A percentile compares a stretch with the other conserved stretches of the same genome.
phyloP scores from a whole-genome alignment of 2,888 invertebrate species.

The Drosophila acutilabella region DNA sequence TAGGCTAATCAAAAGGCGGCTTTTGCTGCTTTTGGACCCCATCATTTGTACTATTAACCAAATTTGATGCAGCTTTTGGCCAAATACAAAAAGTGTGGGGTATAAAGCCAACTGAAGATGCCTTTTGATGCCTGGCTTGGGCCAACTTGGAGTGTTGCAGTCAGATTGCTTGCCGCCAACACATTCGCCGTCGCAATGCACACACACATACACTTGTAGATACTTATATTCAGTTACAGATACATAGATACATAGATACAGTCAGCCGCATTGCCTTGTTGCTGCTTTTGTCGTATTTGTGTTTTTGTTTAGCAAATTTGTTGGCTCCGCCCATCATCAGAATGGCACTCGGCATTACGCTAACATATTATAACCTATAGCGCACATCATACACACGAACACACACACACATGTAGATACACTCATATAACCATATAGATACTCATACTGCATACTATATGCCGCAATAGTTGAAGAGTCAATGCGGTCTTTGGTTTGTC shows the following conservation, averaged over 20 bases:
- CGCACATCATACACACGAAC: conserved; percentile 44
- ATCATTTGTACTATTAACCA: conserved; percentile 66
- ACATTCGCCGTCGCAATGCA: conserved; percentile 66
- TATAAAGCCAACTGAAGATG: conserved; percentile 48
- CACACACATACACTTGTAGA: conserved; percentile 18
- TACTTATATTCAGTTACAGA: conserved; percentile 12
- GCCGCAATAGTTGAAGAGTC: conserved; percentile 77
- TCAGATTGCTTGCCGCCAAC: conserved; percentile 61
- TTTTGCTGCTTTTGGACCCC: conserved; percentile 17
- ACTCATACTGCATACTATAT: conserved; percentile 31
- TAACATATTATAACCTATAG: conserved; percentile 78
- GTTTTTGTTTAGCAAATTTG: conserved; percentile 79
- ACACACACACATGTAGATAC: conserved; percentile 23
- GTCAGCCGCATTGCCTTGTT: conserved; percentile 61
- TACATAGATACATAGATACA: conserved; percentile 28
- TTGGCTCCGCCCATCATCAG: conserved; percentile 82
- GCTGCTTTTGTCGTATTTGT: conserved; percentile 63
- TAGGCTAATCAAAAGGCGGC: conserved; percentile 76
- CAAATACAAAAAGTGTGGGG: conserved; percentile 28
- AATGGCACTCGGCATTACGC: conserved; percentile 79
- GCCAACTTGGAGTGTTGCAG: conserved; percentile 60
- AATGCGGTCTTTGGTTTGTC: conserved; percentile 79
- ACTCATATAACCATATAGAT: conserved; percentile 20
- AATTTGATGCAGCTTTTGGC: conserved; percentile 65
- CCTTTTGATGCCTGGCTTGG: conserved; percentile 61